Evolutionary conservation across 2,797 vertebrate genomes (phyloP).

Genomic region (Pangasius larnaudii): DNA sequence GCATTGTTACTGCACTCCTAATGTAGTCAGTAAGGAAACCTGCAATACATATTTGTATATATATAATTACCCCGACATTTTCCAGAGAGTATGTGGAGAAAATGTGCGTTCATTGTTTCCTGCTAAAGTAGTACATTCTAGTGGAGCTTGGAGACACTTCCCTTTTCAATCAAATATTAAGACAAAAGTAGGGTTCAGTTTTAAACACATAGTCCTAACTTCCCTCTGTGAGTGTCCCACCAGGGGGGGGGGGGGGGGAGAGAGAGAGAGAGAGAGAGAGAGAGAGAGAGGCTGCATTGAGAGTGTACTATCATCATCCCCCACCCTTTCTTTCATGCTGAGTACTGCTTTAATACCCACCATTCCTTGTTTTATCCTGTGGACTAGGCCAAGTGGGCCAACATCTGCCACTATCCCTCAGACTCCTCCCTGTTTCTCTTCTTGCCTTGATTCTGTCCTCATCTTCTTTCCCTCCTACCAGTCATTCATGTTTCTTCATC

Average conservation of each 20-base stretch:
- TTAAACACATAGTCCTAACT: neutral
- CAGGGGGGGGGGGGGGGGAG: too few species aligned
- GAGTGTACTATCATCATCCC: neutral
- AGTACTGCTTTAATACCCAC: conserved; percentile 2
- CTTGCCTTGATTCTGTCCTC: neutral
- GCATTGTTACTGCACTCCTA: neutral
- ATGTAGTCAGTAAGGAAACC: neutral
- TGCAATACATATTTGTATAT: neutral
- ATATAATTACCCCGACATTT: neutral
- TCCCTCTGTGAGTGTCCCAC: neutral
- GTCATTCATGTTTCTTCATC: neutral
- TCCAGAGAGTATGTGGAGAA: neutral
- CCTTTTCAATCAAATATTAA: neutral
- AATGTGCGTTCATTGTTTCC: neutral
- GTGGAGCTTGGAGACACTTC: neutral
- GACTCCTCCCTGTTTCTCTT: neutral
- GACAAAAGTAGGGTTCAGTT: neutral
- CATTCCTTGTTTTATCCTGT: neutral
- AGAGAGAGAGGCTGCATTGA: neutral
- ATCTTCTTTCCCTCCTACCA: neutral
- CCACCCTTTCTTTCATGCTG: neutral
- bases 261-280: neutral
- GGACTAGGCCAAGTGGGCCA: neutral
- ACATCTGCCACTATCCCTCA: neutral
- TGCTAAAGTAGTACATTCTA: neutral